Evolutionary conservation across 2,888 invertebrate genomes (phyloP).

Genomic region (Zelleria hepariella): DNA sequence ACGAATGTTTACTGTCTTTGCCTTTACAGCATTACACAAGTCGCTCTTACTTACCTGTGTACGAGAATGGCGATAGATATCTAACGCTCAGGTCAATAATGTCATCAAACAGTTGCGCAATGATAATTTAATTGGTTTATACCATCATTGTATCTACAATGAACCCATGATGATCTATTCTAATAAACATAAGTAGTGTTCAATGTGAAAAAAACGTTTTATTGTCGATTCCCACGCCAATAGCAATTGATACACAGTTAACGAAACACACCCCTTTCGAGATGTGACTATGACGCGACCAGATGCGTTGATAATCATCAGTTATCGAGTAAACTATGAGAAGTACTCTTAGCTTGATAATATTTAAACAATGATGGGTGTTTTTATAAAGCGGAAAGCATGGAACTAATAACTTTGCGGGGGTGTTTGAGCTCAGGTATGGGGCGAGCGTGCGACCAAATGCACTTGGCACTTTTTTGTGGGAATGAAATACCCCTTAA

Average conservation of each 20-base stretch:
- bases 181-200: too few species aligned
- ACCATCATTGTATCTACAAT: too few species aligned
- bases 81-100: too few species aligned
- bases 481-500: constrained; percentile 26
- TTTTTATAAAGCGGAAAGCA: constrained; percentile 24
- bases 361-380: constrained; percentile 10
- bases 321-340: neutral
- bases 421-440: constrained; percentile 5
- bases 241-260: constrained; percentile 14
- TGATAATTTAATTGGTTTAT: too few species aligned
- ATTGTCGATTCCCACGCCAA: constrained; percentile 8
- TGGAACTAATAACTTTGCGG: constrained; percentile 25
- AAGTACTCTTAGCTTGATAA: neutral
- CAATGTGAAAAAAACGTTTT: neutral
- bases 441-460: constrained; percentile 12
- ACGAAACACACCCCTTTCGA: neutral
- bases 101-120: too few species aligned
- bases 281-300: neutral
- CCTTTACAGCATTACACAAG: too few species aligned
- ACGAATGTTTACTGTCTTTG: too few species aligned
- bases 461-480: constrained; percentile 51
- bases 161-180: too few species aligned
- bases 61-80: too few species aligned
- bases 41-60: too few species aligned
- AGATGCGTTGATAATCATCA: neutral